Percentiles rank a stretch among this genome's conserved stretches.
Evolutionary conservation across 2,797 vertebrate genomes (phyloP).

Genomic region (Catamblyrhynchus diadema): DNA sequence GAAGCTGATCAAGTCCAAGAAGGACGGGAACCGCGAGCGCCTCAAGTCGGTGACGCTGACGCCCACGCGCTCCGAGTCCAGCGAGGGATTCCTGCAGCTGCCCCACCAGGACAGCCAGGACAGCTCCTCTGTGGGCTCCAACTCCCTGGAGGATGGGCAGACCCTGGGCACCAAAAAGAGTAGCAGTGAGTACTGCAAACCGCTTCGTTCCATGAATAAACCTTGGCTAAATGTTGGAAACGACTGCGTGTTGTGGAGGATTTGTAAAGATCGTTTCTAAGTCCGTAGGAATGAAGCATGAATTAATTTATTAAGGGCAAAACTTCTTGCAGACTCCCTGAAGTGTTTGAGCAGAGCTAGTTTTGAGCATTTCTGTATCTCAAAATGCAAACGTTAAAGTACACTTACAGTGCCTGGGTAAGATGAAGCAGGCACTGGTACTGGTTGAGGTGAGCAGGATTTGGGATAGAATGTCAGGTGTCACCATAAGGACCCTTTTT

Average conservation of each 20-base stretch:
- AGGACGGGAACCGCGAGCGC: constrained; percentile 86
- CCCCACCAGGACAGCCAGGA: constrained; percentile 92
- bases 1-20: constrained; percentile 96
- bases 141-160: constrained; percentile 94
- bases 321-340: not conserved
- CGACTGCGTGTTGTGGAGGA: not conserved
- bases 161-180: constrained; percentile 86
- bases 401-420: not conserved
- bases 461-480: not conserved
- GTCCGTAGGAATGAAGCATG: not conserved
- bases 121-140: constrained; percentile 95
- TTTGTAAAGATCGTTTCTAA: not conserved
- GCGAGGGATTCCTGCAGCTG: constrained; percentile 88
- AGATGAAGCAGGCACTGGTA: not conserved
- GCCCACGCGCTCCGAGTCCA: constrained; percentile 90
- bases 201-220: not conserved
- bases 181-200: constrained; percentile 86
- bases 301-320: not conserved
- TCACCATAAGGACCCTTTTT: not conserved
- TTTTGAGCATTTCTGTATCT: not conserved
- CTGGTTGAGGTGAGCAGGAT: not conserved
- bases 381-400: not conserved
- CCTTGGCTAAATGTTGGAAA: not conserved
- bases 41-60: constrained; percentile 90
- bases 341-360: not conserved